Evolutionary conservation across 30 jellyfish, hydroid and myxozoan species (phyloP).

Genomic region (Pelagia noctiluca): DNA sequence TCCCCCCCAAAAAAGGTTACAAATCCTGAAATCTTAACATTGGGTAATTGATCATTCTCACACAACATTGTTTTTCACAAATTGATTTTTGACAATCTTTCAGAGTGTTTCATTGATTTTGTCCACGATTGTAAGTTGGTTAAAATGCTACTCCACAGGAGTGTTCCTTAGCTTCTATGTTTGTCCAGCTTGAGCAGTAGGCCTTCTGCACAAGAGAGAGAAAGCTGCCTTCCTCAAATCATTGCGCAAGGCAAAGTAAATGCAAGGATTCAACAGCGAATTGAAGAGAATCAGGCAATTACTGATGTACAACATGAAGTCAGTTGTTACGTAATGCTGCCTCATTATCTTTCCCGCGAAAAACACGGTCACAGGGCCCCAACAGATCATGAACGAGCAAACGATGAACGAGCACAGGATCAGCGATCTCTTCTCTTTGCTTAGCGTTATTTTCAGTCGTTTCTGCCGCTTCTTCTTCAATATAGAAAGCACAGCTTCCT

Average conservation of each 20-base stretch:
- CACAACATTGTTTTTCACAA: too few species aligned
- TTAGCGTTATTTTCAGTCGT: not conserved
- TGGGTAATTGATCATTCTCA: too few species aligned
- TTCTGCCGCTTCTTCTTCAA: not conserved
- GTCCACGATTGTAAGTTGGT: too few species aligned
- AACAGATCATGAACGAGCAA: conserved; percentile 56
- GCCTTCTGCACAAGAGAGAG: conserved; percentile 41
- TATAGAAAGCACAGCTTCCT: conserved; percentile 14
- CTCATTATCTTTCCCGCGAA: conserved; percentile 48
- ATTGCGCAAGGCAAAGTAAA: conserved; percentile 68
- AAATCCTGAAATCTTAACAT: too few species aligned
- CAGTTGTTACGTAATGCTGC: conserved; percentile 31
- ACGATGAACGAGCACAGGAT: conserved; percentile 59
- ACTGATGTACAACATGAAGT: conserved; percentile 56
- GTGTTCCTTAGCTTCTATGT: too few species aligned
- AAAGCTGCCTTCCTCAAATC: conserved; percentile 69
- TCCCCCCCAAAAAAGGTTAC: too few species aligned
- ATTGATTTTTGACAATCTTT: too few species aligned
- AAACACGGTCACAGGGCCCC: conserved; percentile 66
- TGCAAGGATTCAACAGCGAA: conserved; percentile 61
- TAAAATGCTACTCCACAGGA: too few species aligned
- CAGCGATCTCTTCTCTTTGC: conserved; percentile 56
- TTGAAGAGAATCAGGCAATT: conserved; percentile 47
- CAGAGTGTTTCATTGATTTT: too few species aligned
- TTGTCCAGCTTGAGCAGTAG: too few species aligned